Evolutionary conservation across 2,113 vertebrate species (phyloP), one percentile per base, ranked within the genome.

Genomic region (Bolborhynchus lineola): DNA sequence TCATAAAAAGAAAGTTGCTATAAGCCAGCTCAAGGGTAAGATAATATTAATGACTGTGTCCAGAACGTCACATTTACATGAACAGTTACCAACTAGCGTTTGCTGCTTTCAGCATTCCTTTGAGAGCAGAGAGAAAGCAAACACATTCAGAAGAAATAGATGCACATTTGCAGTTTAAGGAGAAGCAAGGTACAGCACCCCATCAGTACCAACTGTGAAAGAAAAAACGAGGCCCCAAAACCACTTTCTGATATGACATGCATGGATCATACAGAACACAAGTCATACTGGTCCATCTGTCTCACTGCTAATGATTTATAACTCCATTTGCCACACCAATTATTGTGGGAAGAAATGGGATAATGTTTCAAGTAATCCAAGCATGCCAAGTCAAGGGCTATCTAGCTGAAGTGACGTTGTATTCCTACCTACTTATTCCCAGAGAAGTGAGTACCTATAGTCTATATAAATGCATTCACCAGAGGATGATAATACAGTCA

Each of bases 211-310:
- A 90, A 25, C 10, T 81, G 65, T 6, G 15, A 84, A 24, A 75
- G 35, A 25, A 88, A 84, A 75, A 60, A 13, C 33, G 89, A 60
- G 55, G 35, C 19, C 26, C 17, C 39, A 42, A 46, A 52, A 7
- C 3, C 21, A 79, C 0, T 0, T 79, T 37, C 39, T 65, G 49
- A 53, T 28, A 20, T 16, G 11, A 42, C 13, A 10, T 5, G 10
- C 21, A 42, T 13, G 33, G 26, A 50, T 67, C 46, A 28, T 4
- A 50, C 33, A 62, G 23, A 82, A 13, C 7, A 2, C 57, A n/a
- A 81, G n/a, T 55, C 46, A 41, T 1, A 11, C 4, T 21, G 23
- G 41, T 59, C 33, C n/a, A 46, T 7, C 57, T 25, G 3, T 39
- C 41, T 50, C 57, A 47, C 13, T 7, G 17, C 37, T 2, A 42